Conservation (phyloP, 2,888 invertebrate species). For the Acronicta alni region DNA sequence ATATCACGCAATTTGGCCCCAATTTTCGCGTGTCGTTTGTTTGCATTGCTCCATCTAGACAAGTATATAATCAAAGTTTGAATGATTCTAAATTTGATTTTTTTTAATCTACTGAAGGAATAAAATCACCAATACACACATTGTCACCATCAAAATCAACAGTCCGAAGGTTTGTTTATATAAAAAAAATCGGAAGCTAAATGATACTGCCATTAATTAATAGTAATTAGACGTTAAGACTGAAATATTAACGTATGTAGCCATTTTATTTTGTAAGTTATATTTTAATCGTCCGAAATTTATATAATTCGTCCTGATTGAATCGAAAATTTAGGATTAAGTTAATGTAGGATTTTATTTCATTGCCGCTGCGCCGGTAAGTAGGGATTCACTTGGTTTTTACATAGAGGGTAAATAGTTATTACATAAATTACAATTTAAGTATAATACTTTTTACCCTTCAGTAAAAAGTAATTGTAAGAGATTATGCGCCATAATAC, state of each 20-base stretch:
- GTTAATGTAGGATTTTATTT: slow-evolving; percentile 16
- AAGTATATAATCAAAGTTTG: no score
- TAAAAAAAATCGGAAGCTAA: slow-evolving; percentile 77
- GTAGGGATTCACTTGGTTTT: no score
- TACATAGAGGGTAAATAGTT: no score
- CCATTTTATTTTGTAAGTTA: slow-evolving; percentile 56
- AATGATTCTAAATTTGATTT: not conserved
- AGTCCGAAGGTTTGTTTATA: slow-evolving; percentile 47
- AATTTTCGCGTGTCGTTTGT: no score
- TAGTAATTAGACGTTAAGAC: slow-evolving; percentile 76
- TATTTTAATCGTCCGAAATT: slow-evolving; percentile 74
- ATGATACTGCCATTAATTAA: slow-evolving; percentile 84
- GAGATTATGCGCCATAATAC: no score
- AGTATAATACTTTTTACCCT: no score
- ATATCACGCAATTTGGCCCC: no score
- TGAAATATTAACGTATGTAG: slow-evolving; percentile 63
- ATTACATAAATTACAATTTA: no score
- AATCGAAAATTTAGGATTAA: slow-evolving; percentile 72
- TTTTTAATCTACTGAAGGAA: not conserved
- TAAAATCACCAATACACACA: slow-evolving; percentile 15
- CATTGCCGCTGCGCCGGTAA: not conserved
- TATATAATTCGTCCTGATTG: slow-evolving; percentile 79
- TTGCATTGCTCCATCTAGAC: no score
- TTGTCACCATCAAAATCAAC: slow-evolving; percentile 32
- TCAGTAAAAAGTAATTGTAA: not conserved